Conservation (phyloP, 2,797 vertebrate species). For the Rhynchotus rufescens region DNA sequence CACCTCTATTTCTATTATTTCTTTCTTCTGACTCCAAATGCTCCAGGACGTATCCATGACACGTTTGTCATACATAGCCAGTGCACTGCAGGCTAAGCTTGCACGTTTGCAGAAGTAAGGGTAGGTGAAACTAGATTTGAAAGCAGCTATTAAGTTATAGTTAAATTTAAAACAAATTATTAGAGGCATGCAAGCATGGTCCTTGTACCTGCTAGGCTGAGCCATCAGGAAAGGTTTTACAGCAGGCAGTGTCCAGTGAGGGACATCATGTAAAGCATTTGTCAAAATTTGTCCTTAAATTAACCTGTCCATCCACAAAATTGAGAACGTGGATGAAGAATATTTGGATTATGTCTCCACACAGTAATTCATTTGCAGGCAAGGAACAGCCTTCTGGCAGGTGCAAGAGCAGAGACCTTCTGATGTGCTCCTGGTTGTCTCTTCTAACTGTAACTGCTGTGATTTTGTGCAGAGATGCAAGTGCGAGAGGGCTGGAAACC, state of each 20-base stretch:
- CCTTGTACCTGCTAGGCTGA: not conserved
- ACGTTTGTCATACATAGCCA: not conserved
- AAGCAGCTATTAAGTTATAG: not conserved
- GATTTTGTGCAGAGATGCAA: not conserved
- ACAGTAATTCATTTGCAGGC: not conserved
- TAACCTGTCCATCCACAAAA: accelerated
- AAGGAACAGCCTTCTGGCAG: not conserved
- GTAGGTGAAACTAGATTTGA: too few relatives aligned
- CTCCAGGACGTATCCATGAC: too few relatives aligned
- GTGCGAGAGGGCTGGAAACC: not conserved
- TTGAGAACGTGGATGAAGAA: accelerated
- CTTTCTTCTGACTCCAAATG: not conserved
- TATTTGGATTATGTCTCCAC: accelerated
- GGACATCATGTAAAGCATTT: not conserved
- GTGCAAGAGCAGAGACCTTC: not conserved
- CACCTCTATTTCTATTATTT: not conserved
- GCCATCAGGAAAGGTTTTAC: not conserved
- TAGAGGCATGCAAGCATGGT: accelerated
- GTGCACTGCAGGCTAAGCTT: not conserved
- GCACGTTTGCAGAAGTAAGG: not conserved
- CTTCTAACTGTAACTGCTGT: not conserved
- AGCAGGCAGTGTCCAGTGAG: not conserved
- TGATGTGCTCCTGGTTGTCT: accelerated
- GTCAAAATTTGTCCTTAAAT: not conserved
- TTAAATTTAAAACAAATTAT: not conserved